Evolutionary conservation across 2,888 invertebrate genomes (phyloP).

Genomic region (Dryomyza anilis): DNA sequence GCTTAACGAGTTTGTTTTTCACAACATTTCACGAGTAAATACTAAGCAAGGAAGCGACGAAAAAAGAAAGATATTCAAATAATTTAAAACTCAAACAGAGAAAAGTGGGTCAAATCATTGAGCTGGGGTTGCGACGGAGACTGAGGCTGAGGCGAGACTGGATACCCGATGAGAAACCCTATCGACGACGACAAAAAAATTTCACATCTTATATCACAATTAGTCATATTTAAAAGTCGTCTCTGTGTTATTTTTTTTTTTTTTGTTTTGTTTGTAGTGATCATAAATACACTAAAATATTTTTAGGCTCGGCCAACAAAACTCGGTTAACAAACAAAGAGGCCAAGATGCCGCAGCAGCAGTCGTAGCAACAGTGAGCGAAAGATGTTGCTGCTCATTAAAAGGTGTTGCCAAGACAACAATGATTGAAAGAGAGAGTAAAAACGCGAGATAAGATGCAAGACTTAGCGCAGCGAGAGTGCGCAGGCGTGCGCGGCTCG

Average conservation of each 20-base stretch:
- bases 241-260: neutral
- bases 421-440: neutral
- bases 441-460: too few relatives aligned
- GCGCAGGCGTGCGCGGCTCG: neutral
- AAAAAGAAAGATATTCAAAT: neutral
- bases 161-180: too few relatives aligned
- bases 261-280: neutral
- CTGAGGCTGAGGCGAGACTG: neutral
- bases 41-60: neutral
- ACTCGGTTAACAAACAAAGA: neutral
- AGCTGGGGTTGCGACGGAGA: neutral
- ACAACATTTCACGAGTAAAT: neutral
- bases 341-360: neutral
- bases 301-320: slow-evolving; percentile 12
- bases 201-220: slow-evolving; percentile 22
- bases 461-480: neutral
- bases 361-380: neutral
- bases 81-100: neutral
- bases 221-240: slow-evolving; percentile 10
- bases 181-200: too few relatives aligned
- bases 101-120: neutral
- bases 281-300: neutral
- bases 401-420: neutral
- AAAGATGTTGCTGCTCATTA: neutral
- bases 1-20: neutral